phyloP scores from a whole-genome alignment of 2,113 vertebrate genomes.

The Perognathus longimembris region DNA sequence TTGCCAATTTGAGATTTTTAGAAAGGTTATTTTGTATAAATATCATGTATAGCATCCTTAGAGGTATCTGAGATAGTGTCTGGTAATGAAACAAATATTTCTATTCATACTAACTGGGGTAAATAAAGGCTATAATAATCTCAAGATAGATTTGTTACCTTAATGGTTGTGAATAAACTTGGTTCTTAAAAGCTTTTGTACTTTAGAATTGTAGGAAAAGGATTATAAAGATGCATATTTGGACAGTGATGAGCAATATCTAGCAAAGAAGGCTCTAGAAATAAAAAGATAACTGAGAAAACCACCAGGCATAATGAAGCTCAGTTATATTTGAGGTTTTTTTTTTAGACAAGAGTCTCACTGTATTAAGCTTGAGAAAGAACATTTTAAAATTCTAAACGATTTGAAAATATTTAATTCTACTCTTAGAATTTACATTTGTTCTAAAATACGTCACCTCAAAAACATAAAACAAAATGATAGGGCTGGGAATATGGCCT shows the following conservation, averaged over 20 bases:
- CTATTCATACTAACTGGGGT: neutral
- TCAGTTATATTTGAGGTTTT: neutral
- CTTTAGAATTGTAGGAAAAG: conserved; percentile 42
- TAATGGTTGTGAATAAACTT: conserved; percentile 16
- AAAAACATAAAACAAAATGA: no score
- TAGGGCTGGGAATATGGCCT: no score
- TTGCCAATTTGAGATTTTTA: conserved; percentile 22
- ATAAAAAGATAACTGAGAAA: conserved; percentile 4
- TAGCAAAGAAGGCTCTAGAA: neutral
- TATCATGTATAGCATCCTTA: neutral
- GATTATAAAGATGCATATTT: neutral
- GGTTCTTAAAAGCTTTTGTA: conserved; percentile 30
- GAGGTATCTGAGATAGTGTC: neutral
- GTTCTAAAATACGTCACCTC: neutral
- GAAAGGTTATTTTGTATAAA: neutral
- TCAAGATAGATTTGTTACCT: neutral
- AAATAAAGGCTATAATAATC: neutral
- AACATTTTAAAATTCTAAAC: no score
- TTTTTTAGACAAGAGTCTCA: no score
- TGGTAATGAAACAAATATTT: conserved; percentile 23
- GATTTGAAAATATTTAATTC: neutral
- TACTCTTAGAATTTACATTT: conserved; percentile 34
- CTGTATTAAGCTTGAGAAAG: no score
- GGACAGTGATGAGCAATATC: conserved; percentile 18
- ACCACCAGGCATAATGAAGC: neutral